Evolutionary conservation across 2,113 vertebrate species (phyloP), one percentile per base, ranked within the genome.

Genomic region (Falco punctatus): DNA sequence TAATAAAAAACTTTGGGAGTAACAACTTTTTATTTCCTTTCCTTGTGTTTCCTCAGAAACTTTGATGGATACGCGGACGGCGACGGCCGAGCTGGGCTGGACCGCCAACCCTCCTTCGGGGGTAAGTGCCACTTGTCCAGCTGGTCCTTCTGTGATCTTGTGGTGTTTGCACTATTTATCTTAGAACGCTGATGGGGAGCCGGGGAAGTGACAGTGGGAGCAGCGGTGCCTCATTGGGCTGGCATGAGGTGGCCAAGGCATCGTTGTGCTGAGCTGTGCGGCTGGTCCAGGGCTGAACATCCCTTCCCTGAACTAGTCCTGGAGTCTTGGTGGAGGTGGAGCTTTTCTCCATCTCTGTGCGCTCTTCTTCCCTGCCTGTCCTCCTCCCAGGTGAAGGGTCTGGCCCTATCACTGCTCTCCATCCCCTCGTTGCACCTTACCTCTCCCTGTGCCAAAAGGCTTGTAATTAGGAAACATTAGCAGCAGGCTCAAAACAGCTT

Each of bases 51-150:
- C 52, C 69, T 33, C 98, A 99, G 99, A 99, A 98, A 99, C 99
- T 3, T 92, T 99, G 97, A 99, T 99, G 99, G 99, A 99, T 98
- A 99, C 99, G 13, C 98, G 99, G 95, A 99, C 99, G 21, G 99
- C 99, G 38, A 99, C 99, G 13, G 99, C 99, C 90, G 99, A 99
- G 97, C 98, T 99, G 94, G 99, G 99, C 86, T 99, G 99, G 99
- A 99, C 99, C 0, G 99, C 99, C 49, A 99, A 99, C 98, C 99
- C 99, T 33, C 98, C 99, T 35, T 99, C 99, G 15, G 99, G 99
- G 98, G 99, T 99, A 97, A 99, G 99, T 98, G 86, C 44, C 30
- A 3, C 57, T 88, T 2, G 1, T 30, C 46, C 48, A 38, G 16
- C 67, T 72, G 67, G 42, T 48, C 64, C 16, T 52, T 12, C 1